These are phyloP conservation scores for Zaprionus camerounensis DNA, from an alignment of 1,140 invertebrate species.

Conservation along the genomic window DNA sequence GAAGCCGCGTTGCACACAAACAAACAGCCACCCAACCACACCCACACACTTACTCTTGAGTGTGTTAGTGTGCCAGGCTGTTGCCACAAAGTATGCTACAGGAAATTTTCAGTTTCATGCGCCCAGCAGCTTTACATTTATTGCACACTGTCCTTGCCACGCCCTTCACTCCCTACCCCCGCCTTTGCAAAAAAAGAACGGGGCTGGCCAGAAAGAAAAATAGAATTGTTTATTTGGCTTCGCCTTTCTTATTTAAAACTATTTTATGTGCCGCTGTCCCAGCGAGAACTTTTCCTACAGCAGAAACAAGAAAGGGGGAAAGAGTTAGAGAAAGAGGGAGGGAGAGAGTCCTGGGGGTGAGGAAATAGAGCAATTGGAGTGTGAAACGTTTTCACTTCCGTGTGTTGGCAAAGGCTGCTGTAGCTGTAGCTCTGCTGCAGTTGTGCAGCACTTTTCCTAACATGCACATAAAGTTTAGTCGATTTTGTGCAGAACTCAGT, in stretches of 20 bases:
- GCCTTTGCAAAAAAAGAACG: not conserved
- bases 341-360: not conserved
- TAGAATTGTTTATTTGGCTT: conserved; percentile 82
- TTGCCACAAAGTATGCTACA: conserved; percentile 74
- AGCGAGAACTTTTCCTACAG: conserved; percentile 69
- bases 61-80: conserved; percentile 70
- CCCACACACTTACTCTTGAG: not conserved
- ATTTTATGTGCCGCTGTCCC: conserved; percentile 80
- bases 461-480: conserved; percentile 78
- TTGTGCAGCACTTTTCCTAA: conserved; percentile 71
- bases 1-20: conserved; percentile 47
- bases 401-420: conserved; percentile 49
- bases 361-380: conserved; percentile 70
- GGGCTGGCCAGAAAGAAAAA: conserved; percentile 59
- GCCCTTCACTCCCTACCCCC: not conserved
- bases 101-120: conserved; percentile 81
- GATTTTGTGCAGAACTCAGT: conserved; percentile 52
- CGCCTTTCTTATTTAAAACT: conserved; percentile 82
- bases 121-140: conserved; percentile 68
- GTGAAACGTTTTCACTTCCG: conserved; percentile 81
- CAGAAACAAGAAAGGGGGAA: conserved; percentile 7
- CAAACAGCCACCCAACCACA: conserved; percentile 5
- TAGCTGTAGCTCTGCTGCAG: not conserved
- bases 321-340: not conserved
- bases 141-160: conserved; percentile 64